phyloP scores from a whole-genome alignment of 2,797 vertebrate species.

The Lophura swinhoii region DNA sequence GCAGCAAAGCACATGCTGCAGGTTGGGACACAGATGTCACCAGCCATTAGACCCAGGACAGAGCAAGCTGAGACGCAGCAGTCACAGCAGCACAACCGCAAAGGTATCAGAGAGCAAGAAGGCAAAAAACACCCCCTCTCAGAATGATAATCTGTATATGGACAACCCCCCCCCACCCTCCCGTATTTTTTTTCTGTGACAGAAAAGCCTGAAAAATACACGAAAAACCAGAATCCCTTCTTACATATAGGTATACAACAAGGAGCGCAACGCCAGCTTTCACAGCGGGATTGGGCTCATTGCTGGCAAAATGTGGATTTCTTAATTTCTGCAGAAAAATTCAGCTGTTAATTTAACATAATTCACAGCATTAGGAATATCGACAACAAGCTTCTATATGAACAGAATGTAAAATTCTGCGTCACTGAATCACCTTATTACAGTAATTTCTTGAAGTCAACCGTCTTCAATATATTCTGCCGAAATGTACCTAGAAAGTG shows the following conservation, averaged over 20 bases:
- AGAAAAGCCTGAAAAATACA: background rate
- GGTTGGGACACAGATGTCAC: background rate
- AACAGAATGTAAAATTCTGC: conserved; percentile 13
- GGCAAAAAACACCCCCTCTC: background rate
- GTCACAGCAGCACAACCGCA: background rate
- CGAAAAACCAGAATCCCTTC: background rate
- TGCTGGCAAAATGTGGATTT: background rate
- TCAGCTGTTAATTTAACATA: background rate
- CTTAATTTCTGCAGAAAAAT: conserved; percentile 23
- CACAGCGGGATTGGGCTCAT: background rate
- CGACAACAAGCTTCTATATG: background rate
- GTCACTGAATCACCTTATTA: background rate
- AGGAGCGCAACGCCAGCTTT: background rate
- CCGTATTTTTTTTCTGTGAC: background rate
- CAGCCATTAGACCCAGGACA: background rate
- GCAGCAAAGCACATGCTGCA: conserved; percentile 23
- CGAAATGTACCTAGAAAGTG: rapidly evolving
- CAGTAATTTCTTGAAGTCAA: background rate
- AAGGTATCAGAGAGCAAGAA: background rate
- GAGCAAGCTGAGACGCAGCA: background rate
- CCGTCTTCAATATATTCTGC: background rate
- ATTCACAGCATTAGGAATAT: background rate
- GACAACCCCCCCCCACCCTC: rapidly evolving
- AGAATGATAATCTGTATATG: background rate
- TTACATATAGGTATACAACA: background rate